Percentiles rank a stretch among this genome's conserved stretches.
phyloP scores from a whole-genome alignment of 2,113 vertebrate species.

The Corythoichthys intestinalis region DNA sequence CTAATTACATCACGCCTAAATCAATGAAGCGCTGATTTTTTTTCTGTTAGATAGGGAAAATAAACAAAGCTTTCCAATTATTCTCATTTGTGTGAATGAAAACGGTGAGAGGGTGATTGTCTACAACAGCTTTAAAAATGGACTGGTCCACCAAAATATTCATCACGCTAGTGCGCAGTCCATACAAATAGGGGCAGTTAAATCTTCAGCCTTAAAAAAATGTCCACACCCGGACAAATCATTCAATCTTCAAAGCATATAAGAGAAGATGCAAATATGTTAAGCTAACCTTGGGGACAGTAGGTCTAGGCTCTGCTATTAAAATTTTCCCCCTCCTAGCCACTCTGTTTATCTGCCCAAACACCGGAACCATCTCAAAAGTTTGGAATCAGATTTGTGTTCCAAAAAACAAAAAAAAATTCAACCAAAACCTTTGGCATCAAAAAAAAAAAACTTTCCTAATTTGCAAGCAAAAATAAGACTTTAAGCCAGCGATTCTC shows the following conservation, averaged over 20 bases:
- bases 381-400: neutral
- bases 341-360: slow-evolving; percentile 62
- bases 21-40: slow-evolving; percentile 28
- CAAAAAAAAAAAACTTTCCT: no score
- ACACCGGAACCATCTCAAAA: slow-evolving; percentile 18
- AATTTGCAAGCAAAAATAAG: no score
- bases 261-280: slow-evolving; percentile 57
- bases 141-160: slow-evolving; percentile 13
- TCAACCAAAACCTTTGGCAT: no score
- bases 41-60: slow-evolving; percentile 20
- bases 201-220: slow-evolving; percentile 3
- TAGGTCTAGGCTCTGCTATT: slow-evolving; percentile 48
- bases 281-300: slow-evolving; percentile 64
- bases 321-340: slow-evolving; percentile 47
- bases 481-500: no score
- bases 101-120: slow-evolving; percentile 19
- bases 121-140: slow-evolving; percentile 12
- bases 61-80: slow-evolving; percentile 32
- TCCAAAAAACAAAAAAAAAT: no score
- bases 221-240: slow-evolving; percentile 39
- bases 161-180: neutral
- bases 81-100: slow-evolving; percentile 14
- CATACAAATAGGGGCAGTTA: slow-evolving; percentile 7
- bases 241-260: slow-evolving; percentile 63
- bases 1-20: slow-evolving; percentile 52